Base-by-base conservation (phyloP, 2,888 invertebrate genomes). In the Apomyelois bistriatella region DNA sequence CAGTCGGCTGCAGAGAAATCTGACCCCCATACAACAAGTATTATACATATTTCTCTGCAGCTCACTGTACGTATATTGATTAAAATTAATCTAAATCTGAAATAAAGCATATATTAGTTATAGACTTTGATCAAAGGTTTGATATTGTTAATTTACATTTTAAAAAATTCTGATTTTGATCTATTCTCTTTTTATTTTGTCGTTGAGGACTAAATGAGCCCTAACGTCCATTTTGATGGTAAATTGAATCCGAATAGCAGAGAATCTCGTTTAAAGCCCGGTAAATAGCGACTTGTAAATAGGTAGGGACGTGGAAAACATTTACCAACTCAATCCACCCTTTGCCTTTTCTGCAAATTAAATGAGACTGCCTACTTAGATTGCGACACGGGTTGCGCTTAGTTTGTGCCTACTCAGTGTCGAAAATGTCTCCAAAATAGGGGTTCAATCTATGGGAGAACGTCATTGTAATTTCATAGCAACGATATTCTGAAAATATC, bases 181-280 rank as follows among this genome's bases (percentile, higher is more conserved):
- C 16, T 40, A 40, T 40, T 40, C 17, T 16, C 16, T 40, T 16
- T 16, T 16, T 40, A 40, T 40, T 40, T 16, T 40, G 15, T 16
- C 3, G 1, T 9, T 16, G 40, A 68, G 73, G 72, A 69, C 70
- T 72, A 80, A 84, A 82, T 79, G 81, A 76, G 71, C 70, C 79
- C 72, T 73, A 75, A 74, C 74, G 77, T 76, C 79, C 81, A 79
- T 79, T 84, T 82, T 78, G 78, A 77, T 78, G 77, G 80, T 76
- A 82, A 87, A 89, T 88, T 86, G 85, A 89, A 89, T 86, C 76
- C 74, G 74, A 83, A 86, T 79, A 70, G 82, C 73, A 62, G 65
- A 64, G 73, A 77, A 76, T 78, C 75, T 70, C 78, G 74, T 72
- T 79, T 74, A 68, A 73, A 72, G 67, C 73, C 74, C 70, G 65